Conservation (phyloP, 37 sponge, comb jelly and placozoan species). For the Agelas oroides region DNA sequence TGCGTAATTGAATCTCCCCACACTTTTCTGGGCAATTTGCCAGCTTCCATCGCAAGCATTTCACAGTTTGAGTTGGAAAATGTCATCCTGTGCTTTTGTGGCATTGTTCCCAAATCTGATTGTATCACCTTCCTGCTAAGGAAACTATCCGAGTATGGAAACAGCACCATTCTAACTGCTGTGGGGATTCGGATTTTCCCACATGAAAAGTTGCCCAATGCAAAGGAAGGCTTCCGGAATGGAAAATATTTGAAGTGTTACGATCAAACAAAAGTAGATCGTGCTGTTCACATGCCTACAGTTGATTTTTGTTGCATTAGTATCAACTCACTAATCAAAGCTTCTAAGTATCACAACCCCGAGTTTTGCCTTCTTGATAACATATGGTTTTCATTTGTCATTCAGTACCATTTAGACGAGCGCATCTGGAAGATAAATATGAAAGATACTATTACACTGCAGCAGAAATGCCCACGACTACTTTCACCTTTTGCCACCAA, state of each 20-base stretch:
- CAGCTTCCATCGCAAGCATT: background rate
- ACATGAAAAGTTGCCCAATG: background rate
- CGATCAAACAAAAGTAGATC: background rate
- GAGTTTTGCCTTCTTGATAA: background rate
- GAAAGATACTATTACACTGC: background rate
- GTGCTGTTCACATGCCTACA: slow-evolving; percentile 19
- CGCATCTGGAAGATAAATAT: slow-evolving; percentile 1
- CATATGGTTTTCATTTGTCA: slow-evolving; percentile 14
- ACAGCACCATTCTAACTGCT: background rate
- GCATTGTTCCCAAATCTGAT: background rate
- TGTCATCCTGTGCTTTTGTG: slow-evolving; percentile 4
- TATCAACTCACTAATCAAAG: background rate
- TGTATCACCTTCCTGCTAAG: background rate
- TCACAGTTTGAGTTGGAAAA: too few relatives aligned
- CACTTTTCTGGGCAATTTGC: background rate
- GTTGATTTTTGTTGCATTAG: slow-evolving; percentile 12
- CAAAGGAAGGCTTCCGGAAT: background rate
- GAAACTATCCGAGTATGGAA: slow-evolving; percentile 7
- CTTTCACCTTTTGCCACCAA: background rate
- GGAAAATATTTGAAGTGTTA: slow-evolving; percentile 25
- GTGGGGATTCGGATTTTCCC: slow-evolving; percentile 27
- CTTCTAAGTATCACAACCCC: background rate
- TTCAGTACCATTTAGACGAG: background rate
- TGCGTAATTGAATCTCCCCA: background rate
- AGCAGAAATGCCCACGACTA: background rate